These are phyloP conservation scores for Parauchenoglanis punctatus DNA, from an alignment of 2,797 vertebrate species.

Conservation along the genomic window DNA sequence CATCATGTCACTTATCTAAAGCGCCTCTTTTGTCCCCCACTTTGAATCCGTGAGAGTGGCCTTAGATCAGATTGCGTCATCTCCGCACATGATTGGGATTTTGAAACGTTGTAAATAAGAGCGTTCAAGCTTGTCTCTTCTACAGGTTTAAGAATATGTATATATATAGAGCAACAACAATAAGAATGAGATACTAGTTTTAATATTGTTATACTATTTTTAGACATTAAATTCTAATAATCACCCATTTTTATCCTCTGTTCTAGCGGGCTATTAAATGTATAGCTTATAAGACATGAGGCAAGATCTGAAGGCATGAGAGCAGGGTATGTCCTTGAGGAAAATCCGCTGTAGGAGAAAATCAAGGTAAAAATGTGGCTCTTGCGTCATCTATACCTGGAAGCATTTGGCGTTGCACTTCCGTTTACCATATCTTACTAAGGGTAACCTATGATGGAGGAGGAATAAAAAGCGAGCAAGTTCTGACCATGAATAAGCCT, in stretches of 20 bases:
- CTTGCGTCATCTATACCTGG: background rate
- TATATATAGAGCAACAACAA: background rate
- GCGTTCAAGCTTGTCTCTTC: background rate
- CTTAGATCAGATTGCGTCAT: background rate
- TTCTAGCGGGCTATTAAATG: constrained; percentile 50
- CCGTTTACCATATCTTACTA: background rate
- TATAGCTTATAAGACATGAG: constrained; percentile 49
- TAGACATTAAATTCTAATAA: constrained; percentile 52
- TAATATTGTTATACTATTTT: background rate
- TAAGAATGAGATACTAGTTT: background rate
- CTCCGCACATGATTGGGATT: too few species aligned
- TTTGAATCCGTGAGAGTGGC: background rate
- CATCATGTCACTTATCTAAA: background rate
- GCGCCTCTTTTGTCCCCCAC: background rate
- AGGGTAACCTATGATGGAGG: background rate
- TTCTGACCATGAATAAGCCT: constrained; percentile 1
- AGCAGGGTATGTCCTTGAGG: constrained; percentile 32
- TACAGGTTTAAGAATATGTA: background rate
- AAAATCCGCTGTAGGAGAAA: background rate
- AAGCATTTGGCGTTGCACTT: background rate
- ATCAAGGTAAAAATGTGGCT: background rate
- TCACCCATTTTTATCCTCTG: constrained; percentile 33
- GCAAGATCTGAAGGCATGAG: constrained; percentile 34
- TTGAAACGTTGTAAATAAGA: background rate
- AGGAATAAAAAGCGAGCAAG: background rate